Evolutionary conservation across 2,888 invertebrate species (phyloP).

Genomic region (Leptopilina myrica): DNA sequence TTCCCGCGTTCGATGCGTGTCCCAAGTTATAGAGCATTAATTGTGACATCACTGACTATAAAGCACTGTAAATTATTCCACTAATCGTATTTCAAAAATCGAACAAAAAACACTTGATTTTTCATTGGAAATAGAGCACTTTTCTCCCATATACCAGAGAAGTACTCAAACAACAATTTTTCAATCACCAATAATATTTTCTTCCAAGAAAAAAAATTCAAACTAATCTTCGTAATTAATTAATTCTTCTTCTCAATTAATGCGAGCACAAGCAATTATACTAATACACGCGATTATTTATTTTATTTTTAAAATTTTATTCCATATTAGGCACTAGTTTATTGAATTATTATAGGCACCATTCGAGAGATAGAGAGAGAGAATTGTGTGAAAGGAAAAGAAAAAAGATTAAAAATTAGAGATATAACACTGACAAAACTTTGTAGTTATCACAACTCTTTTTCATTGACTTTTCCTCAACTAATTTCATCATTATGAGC

Average conservation of each 20-base stretch:
- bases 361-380: conserved; percentile 42
- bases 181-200: not conserved
- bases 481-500: too few species aligned
- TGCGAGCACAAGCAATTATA: conserved; percentile 1
- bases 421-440: too few species aligned
- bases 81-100: conserved; percentile 3
- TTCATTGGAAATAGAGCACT: not conserved
- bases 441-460: too few species aligned
- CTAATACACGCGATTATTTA: conserved; percentile 9
- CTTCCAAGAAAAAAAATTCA: too few species aligned
- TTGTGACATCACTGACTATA: conserved; percentile 80
- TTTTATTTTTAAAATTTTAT: conserved; percentile 38
- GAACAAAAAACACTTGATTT: not conserved
- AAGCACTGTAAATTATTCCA: conserved; percentile 13
- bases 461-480: too few species aligned
- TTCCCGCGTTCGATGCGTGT: conserved; percentile 74
- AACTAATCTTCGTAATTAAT: not conserved
- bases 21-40: conserved; percentile 84
- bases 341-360: conserved; percentile 70
- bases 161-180: not conserved
- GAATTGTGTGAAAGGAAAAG: not conserved
- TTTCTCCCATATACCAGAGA: not conserved
- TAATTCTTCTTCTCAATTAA: not conserved
- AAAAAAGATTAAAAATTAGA: too few species aligned
- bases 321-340: conserved; percentile 67